These are phyloP conservation scores for Ascaphus truei DNA, from an alignment of 2,113 vertebrate species.

Conservation along the genomic window DNA sequence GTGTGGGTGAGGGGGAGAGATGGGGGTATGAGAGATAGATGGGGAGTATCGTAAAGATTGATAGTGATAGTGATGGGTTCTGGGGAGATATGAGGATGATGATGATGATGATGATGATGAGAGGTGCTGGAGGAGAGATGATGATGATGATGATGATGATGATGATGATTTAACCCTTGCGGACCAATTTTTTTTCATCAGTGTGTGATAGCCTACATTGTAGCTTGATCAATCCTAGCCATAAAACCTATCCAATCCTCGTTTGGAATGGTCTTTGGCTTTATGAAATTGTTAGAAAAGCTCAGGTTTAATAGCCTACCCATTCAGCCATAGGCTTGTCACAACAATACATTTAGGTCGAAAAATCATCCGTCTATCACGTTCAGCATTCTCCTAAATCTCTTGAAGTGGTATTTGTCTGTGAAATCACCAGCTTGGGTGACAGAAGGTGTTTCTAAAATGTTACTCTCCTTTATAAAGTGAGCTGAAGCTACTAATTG, in stretches of 20 bases:
- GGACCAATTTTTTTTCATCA: too few relatives aligned
- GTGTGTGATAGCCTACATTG: too few relatives aligned
- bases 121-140: too few relatives aligned
- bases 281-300: slow-evolving; percentile 1
- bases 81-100: too few relatives aligned
- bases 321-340: slow-evolving; percentile 4
- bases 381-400: background rate
- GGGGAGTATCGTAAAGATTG: too few relatives aligned
- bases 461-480: background rate
- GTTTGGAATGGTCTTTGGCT: background rate
- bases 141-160: too few relatives aligned
- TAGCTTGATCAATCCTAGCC: too few relatives aligned
- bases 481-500: background rate
- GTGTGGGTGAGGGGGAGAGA: too few relatives aligned
- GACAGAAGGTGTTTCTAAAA: background rate
- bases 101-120: too few relatives aligned
- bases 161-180: too few relatives aligned
- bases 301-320: slow-evolving; percentile 11
- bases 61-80: too few relatives aligned
- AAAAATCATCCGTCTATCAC: slow-evolving; percentile 19
- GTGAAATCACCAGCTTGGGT: slow-evolving; percentile 5
- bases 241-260: background rate
- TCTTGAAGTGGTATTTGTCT: background rate
- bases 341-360: background rate
- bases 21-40: too few relatives aligned